Evolutionary conservation across 2,797 vertebrate species (phyloP), one percentile per base, ranked within the genome.

Genomic region (Vespertilio murinus): DNA sequence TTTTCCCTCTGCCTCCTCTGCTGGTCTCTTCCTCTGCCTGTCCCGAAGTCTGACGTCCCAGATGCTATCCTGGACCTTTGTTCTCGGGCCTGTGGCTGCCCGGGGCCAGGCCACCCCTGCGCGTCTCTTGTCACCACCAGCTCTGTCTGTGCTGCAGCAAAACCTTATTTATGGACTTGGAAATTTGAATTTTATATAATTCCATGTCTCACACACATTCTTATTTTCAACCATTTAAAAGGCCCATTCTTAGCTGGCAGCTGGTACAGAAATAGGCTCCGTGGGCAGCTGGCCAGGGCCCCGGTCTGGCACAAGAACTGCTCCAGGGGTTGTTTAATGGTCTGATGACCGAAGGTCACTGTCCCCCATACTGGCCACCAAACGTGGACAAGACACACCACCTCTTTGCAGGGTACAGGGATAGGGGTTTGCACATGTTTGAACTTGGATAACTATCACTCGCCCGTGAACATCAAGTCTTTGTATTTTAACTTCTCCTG

Each of bases 151-250:
- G 4, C 65, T 35, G 18, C n/a, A 23, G 23, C 45, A 40, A 65
- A 33, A 25, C 73, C 65, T 69, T 28, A 30, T 28, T n/a, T 22
- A 6, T 9, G 56, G 71, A 16, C 7, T 6, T 8, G 5, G 56
- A 79, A 45, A 65, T 47, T 17, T 56, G 38, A 52, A 47, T 75
- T 79, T 82, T 23, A 25, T 40, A 0, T 23, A 13, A n/a, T 52
- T 73, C 88, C 79, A 74, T 8, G 3, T 56, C 25, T 69, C 56
- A 79, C n/a, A 79, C 61, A 47, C 69, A 74, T 10, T 61, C 30
- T 85, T 47, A 67, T 35, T 74, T 10, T 33, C 23, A 88, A 75
- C 49, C 35, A 56, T 52, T 86, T 56, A 52, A 91, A 79, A 90
- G n/a, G 35, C 40, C 47, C 40, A 6, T 73, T 73, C 70, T 71